phyloP scores from a whole-genome alignment of 2,888 invertebrate species.

The Cyclophora albipunctata region DNA sequence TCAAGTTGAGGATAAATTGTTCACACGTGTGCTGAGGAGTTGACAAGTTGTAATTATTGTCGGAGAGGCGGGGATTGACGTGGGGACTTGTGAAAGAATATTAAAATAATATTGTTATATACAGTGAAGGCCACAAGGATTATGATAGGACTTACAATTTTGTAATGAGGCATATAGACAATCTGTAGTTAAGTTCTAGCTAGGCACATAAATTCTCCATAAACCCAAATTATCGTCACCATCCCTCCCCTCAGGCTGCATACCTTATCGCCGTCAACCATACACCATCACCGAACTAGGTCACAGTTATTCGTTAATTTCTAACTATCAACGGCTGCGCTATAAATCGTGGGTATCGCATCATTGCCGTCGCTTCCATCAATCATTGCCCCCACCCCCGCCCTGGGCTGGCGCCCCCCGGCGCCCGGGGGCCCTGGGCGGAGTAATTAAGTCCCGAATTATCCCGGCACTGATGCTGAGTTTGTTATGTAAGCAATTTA shows the following conservation, averaged over 20 bases:
- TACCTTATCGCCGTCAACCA: constrained; percentile 1
- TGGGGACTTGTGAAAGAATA: no score
- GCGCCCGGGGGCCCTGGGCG: constrained; percentile 17
- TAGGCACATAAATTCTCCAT: no score
- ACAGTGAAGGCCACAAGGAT: no score
- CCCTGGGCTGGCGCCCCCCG: constrained; percentile 8
- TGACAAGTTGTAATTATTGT: constrained; percentile 6
- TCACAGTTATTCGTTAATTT: constrained; percentile 7
- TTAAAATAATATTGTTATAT: no score
- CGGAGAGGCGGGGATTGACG: not conserved
- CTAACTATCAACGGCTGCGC: constrained; percentile 17
- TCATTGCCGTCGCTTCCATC: constrained; percentile 34
- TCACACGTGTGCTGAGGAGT: constrained; percentile 7
- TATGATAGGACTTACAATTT: no score
- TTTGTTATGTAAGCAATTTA: constrained; percentile 11
- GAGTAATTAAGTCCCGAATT: constrained; percentile 46
- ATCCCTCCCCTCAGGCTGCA: no score
- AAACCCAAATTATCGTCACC: no score
- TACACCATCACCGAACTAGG: not conserved
- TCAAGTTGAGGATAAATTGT: constrained; percentile 18
- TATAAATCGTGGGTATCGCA: constrained; percentile 30
- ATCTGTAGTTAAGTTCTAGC: no score
- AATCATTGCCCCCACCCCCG: constrained; percentile 29
- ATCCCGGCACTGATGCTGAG: constrained; percentile 20
- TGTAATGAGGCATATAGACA: no score